A percentile compares a stretch with the other conserved stretches of the same genome.
phyloP scores from a whole-genome alignment of 1,140 invertebrate genomes.

The Spodoptera litura region DNA sequence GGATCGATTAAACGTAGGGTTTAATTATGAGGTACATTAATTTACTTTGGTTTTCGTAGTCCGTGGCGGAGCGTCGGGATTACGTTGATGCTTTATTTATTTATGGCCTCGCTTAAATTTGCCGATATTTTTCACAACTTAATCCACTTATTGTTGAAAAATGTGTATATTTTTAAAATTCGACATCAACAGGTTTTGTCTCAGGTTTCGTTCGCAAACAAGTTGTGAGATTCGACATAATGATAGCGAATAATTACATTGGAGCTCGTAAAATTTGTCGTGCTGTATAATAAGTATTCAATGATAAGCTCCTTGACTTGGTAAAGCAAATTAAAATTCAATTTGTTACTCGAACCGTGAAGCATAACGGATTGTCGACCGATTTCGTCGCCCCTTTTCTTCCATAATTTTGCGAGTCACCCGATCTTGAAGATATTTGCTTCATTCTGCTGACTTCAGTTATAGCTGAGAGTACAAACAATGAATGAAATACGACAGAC shows the following conservation, averaged over 20 bases:
- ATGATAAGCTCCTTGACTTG: conserved; percentile 80
- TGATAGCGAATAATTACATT: conserved; percentile 64
- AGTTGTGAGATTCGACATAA: conserved; percentile 50
- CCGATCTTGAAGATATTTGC: conserved; percentile 73
- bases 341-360: conserved; percentile 81
- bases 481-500: conserved; percentile 54
- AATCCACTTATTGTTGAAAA: conserved; percentile 38
- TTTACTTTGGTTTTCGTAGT: conserved; percentile 55
- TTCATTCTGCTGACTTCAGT: conserved; percentile 69
- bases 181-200: conserved; percentile 44
- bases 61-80: conserved; percentile 33
- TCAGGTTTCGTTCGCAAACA: conserved; percentile 43
- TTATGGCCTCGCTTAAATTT: conserved; percentile 40
- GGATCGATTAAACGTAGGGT: conserved; percentile 74
- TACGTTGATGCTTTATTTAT: conserved; percentile 42
- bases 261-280: conserved; percentile 67
- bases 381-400: conserved; percentile 80
- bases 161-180: conserved; percentile 33
- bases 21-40: conserved; percentile 69
- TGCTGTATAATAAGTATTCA: conserved; percentile 77
- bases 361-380: conserved; percentile 80
- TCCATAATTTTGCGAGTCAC: conserved; percentile 76
- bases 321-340: conserved; percentile 84
- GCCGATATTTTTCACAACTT: conserved; percentile 40
- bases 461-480: conserved; percentile 50